Percentiles rank a stretch among this genome's conserved stretches.
These are phyloP conservation scores for Semicossyphus pulcher DNA, from an alignment of 2,113 vertebrate genomes.

Conservation along the genomic window DNA sequence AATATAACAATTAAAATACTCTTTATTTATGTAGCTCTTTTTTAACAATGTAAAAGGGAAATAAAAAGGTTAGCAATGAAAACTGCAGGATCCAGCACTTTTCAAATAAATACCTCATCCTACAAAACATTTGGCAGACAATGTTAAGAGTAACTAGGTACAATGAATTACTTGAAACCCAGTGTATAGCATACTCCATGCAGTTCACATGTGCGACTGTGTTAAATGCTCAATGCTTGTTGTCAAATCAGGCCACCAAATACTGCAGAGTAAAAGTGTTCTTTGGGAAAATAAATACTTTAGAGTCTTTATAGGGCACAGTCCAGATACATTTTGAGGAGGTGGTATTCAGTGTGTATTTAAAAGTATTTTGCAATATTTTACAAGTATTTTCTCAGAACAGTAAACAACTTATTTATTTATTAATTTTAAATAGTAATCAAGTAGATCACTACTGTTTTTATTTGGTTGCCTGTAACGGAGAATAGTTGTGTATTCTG, in stretches of 20 bases:
- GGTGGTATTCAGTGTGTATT: too few relatives aligned
- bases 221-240: not conserved
- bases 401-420: not conserved
- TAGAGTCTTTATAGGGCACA: too few relatives aligned
- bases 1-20: not conserved
- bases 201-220: not conserved
- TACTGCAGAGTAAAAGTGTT: too few relatives aligned
- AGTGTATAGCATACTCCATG: too few relatives aligned
- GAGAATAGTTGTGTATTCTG: not conserved
- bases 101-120: not conserved
- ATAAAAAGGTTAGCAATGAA: not conserved
- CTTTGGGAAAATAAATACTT: too few relatives aligned
- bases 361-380: too few relatives aligned
- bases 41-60: not conserved
- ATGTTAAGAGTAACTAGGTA: not conserved
- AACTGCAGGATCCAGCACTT: not conserved
- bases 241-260: too few relatives aligned
- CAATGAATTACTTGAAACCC: not conserved
- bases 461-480: conserved; percentile 1
- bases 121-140: not conserved
- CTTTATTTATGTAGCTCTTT: not conserved
- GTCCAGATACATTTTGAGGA: too few relatives aligned
- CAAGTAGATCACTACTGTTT: not conserved
- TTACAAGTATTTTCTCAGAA: not conserved
- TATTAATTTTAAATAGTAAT: not conserved